Evolutionary conservation across 2,888 invertebrate genomes (phyloP).

Genomic region (Acleris cristana): DNA sequence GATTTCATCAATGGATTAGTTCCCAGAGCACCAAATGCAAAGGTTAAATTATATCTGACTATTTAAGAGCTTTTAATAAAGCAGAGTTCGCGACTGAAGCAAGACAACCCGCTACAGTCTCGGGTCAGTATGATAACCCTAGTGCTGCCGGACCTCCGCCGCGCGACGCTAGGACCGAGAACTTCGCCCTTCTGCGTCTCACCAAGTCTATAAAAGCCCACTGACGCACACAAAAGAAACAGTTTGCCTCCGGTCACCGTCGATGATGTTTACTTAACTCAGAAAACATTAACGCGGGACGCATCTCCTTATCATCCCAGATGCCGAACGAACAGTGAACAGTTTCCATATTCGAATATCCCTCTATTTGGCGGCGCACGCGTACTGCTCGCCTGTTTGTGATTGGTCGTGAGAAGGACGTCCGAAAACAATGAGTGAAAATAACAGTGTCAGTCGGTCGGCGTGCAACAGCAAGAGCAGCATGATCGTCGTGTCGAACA

Average conservation of each 20-base stretch:
- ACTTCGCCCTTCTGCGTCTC: constrained; percentile 71
- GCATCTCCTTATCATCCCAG: constrained; percentile 57
- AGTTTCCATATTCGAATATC: constrained; percentile 58
- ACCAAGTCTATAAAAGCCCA: constrained; percentile 76
- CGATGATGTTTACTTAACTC: constrained; percentile 70
- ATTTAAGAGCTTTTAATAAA: constrained; percentile 39
- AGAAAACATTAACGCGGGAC: constrained; percentile 50
- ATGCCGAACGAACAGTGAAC: constrained; percentile 49
- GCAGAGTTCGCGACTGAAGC: constrained; percentile 53
- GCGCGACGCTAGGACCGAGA: constrained; percentile 39
- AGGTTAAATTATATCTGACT: no score
- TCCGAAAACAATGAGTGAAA: constrained; percentile 68
- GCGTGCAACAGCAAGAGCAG: constrained; percentile 86
- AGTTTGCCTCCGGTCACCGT: constrained; percentile 74
- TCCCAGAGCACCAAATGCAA: no score
- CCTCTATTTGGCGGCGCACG: constrained; percentile 69
- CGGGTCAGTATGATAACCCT: constrained; percentile 74
- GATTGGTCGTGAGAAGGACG: constrained; percentile 71
- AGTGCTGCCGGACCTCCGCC: constrained; percentile 60
- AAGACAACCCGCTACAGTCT: constrained; percentile 52
- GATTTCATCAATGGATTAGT: no score
- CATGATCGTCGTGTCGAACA: constrained; percentile 95
- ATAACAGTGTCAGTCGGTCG: constrained; percentile 64
- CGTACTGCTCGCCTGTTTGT: constrained; percentile 60
- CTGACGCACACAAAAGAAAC: constrained; percentile 69